These are phyloP conservation scores for Ennomos erosarius DNA, from an alignment of 2,888 invertebrate genomes.

Conservation along the genomic window DNA sequence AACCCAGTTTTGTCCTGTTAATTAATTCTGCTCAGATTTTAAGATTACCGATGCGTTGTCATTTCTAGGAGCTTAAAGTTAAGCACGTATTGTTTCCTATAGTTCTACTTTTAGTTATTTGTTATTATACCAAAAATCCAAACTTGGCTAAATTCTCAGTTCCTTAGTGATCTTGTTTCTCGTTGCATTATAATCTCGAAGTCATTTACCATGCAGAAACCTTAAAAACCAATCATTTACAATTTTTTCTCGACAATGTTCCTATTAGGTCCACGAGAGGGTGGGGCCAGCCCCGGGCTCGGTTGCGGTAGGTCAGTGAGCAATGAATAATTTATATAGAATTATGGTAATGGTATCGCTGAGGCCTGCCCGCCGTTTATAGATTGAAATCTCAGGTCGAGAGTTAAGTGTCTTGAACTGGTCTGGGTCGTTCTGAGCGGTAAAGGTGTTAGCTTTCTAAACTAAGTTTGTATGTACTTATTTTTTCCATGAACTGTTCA, in stretches of 20 bases:
- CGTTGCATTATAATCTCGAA: not conserved
- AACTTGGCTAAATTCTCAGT: no score
- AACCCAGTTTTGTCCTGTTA: no score
- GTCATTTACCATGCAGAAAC: conserved; percentile 1
- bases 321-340: conserved; percentile 62
- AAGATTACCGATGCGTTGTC: no score
- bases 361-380: conserved; percentile 44
- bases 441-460: conserved; percentile 3
- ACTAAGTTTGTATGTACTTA: not conserved
- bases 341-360: conserved; percentile 53
- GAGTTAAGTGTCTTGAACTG: conserved; percentile 30
- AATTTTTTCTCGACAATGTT: conserved; percentile 20
- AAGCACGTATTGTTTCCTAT: no score
- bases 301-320: conserved; percentile 57
- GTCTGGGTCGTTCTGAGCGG: conserved; percentile 26
- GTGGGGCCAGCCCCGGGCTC: conserved; percentile 46
- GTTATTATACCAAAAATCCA: no score
- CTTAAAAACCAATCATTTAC: conserved; percentile 10
- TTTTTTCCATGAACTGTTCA: no score
- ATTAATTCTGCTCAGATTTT: no score
- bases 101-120: no score
- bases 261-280: conserved; percentile 26
- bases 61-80: no score
- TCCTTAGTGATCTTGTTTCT: no score
- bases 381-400: conserved; percentile 41